A percentile compares a stretch with the other conserved stretches of the same genome.
Conservation (phyloP, 2,888 invertebrate species). For the Drosophila ustulata region DNA sequence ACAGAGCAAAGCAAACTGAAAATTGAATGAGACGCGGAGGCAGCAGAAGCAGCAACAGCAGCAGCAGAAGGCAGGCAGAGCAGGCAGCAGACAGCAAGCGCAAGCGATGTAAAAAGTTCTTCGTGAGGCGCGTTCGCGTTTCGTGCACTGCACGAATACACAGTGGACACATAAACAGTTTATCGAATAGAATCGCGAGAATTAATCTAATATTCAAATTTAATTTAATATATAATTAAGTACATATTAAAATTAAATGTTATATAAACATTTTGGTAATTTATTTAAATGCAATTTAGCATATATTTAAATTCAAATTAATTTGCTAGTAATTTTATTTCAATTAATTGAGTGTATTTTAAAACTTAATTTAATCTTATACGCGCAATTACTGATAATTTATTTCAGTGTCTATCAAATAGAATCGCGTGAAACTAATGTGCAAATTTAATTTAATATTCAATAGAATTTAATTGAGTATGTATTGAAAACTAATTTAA, state of each 20-base stretch:
- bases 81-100: constrained; percentile 1
- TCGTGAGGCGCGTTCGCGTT: constrained; percentile 69
- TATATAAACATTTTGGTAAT: no score
- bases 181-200: neutral
- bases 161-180: constrained; percentile 38
- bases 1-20: constrained; percentile 81
- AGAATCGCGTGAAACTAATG: neutral
- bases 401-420: neutral
- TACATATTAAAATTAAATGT: no score
- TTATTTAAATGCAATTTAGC: no score
- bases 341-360: no score
- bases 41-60: constrained; percentile 71
- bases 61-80: constrained; percentile 8
- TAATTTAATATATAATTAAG: no score
- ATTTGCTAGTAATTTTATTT: no score
- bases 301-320: no score
- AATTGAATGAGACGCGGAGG: constrained; percentile 79
- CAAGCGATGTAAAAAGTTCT: constrained; percentile 73
- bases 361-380: neutral
- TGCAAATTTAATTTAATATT: no score
- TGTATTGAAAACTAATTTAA: no score
- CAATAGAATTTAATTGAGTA: no score
- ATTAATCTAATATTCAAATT: neutral
- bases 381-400: no score
- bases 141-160: constrained; percentile 62